These are phyloP conservation scores for Elegia similella DNA, from an alignment of 2,888 invertebrate species.

Conservation along the genomic window DNA sequence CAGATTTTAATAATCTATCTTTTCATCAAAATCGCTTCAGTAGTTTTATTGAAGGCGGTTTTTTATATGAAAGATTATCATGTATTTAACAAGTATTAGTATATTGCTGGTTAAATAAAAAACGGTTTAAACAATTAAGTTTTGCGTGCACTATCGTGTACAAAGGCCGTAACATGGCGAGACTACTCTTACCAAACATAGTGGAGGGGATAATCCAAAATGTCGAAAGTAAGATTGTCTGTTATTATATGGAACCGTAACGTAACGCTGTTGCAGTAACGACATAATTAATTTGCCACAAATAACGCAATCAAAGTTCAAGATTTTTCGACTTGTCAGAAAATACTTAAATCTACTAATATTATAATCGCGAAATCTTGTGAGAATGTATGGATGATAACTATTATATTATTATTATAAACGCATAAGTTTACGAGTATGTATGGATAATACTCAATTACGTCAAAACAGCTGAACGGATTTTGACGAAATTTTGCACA, in stretches of 20 bases:
- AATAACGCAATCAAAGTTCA: background rate
- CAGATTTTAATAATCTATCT: too few species aligned
- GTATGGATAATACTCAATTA: too few species aligned
- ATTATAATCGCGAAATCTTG: too few species aligned
- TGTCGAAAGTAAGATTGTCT: background rate
- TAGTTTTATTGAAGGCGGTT: too few species aligned
- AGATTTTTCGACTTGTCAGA: background rate
- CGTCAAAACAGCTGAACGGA: too few species aligned
- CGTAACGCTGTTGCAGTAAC: background rate
- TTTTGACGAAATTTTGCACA: too few species aligned
- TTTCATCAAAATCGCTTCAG: too few species aligned
- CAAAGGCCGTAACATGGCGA: background rate
- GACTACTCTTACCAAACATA: background rate
- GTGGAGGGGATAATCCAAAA: background rate
- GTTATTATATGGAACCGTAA: background rate
- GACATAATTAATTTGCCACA: background rate
- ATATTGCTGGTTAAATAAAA: too few species aligned
- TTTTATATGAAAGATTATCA: too few species aligned
- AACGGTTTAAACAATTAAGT: background rate
- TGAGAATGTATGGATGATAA: background rate
- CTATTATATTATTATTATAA: background rate
- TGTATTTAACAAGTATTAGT: too few species aligned
- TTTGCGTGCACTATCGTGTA: background rate
- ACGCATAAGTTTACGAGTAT: too few species aligned
- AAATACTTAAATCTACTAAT: background rate